phyloP scores from a whole-genome alignment of 2,797 vertebrate species.

The Pteronotus mesoamericanus region DNA sequence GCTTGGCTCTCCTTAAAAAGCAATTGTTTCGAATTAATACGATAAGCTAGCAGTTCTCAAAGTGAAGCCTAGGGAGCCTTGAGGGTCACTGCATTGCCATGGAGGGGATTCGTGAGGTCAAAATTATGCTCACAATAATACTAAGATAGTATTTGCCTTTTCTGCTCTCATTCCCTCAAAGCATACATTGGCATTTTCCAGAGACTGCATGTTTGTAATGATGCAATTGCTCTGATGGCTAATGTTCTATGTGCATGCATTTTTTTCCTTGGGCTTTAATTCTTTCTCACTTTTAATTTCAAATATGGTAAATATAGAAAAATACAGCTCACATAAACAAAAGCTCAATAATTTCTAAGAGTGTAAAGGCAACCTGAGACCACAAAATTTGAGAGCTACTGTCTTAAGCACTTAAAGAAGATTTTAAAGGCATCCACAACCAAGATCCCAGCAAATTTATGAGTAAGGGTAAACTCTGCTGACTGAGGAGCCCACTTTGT shows the following conservation, averaged over 20 bases:
- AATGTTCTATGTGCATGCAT: not conserved
- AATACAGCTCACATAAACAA: not conserved
- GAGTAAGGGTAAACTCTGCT: not conserved
- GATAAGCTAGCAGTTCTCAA: not conserved
- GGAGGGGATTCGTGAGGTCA: not conserved
- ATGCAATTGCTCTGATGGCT: not conserved
- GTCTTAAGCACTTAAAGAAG: not conserved
- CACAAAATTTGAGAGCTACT: not conserved
- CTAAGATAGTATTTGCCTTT: not conserved
- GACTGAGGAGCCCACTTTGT: not conserved
- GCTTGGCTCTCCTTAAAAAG: not conserved
- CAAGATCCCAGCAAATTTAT: not conserved
- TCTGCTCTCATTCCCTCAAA: not conserved
- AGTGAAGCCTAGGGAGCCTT: not conserved
- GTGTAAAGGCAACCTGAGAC: not conserved
- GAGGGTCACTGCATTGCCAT: not conserved
- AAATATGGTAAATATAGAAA: not conserved
- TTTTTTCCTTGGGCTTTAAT: not conserved
- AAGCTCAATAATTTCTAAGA: not conserved
- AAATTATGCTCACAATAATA: not conserved
- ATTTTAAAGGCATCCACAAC: not conserved
- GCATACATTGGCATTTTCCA: not conserved
- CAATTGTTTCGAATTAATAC: not conserved
- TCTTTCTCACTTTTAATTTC: conserved; percentile 14
- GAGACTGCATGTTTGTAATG: not conserved